Conservation (phyloP, 1,140 invertebrate species). For the Eciton burchellii region DNA sequence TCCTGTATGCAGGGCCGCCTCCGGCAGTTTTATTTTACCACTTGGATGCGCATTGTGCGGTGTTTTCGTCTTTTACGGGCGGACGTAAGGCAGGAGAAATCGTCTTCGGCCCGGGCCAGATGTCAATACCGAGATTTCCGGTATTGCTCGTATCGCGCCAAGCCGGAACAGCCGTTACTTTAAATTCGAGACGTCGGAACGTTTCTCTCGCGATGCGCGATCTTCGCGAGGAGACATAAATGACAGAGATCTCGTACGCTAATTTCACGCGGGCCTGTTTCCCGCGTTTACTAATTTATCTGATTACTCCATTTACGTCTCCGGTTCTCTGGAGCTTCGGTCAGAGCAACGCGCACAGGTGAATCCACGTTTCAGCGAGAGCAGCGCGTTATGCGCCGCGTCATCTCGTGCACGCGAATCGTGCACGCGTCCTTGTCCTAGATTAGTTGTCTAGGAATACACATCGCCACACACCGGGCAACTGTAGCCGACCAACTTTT, state of each 20-base stretch:
- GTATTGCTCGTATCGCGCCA: neutral
- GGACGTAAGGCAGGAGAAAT: constrained; percentile 44
- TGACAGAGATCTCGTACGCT: too few relatives aligned
- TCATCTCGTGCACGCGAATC: constrained; percentile 73
- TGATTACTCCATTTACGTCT: too few relatives aligned
- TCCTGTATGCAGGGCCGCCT: constrained; percentile 27
- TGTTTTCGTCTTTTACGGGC: constrained; percentile 44
- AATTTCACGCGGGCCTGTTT: too few relatives aligned
- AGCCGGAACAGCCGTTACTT: neutral
- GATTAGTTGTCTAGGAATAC: constrained; percentile 76
- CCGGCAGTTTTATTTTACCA: constrained; percentile 70
- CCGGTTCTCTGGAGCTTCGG: neutral
- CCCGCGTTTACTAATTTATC: too few relatives aligned
- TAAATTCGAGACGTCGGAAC: neutral
- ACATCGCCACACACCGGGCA: constrained; percentile 59
- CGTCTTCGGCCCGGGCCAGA: constrained; percentile 21
- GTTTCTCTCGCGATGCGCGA: neutral
- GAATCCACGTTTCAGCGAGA: constrained; percentile 35
- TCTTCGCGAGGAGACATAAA: neutral
- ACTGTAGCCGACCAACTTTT: constrained; percentile 77
- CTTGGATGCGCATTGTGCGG: constrained; percentile 66
- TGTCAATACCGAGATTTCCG: constrained; percentile 51
- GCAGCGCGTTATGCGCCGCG: constrained; percentile 57
- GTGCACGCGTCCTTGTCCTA: constrained; percentile 80
- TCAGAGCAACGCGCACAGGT: neutral